Evolutionary conservation across 2,113 vertebrate species (phyloP).

Genomic region (Plecotus auritus): DNA sequence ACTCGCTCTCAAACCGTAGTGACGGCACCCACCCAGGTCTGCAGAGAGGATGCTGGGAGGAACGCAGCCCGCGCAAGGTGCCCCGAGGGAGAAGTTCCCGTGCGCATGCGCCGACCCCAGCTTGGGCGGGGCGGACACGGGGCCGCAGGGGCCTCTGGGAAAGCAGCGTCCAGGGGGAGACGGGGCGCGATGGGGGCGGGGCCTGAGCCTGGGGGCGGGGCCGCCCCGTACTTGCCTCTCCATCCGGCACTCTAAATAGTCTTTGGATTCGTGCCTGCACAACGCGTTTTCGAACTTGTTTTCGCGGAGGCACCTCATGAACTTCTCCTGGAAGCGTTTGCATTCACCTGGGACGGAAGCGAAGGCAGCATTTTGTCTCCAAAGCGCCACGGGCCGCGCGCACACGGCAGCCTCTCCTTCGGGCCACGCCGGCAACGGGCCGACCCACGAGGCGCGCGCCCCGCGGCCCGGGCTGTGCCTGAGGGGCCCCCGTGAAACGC

Average conservation of each 20-base stretch:
- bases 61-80: fast-evolving
- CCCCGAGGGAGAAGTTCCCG: not conserved
- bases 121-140: too few relatives aligned
- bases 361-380: fast-evolving
- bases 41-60: not conserved
- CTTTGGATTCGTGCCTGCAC: constrained; percentile 90
- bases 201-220: not conserved
- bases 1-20: not conserved
- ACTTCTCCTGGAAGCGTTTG: constrained; percentile 90
- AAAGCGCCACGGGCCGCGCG: fast-evolving
- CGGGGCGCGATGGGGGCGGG: not conserved
- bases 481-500: not conserved
- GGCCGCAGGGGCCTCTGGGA: too few relatives aligned
- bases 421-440: not conserved
- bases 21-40: not conserved
- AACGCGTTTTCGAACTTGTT: constrained; percentile 86
- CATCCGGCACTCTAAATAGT: constrained; percentile 95
- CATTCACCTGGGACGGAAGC: constrained; percentile 85
- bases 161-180: not conserved
- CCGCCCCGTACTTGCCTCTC: constrained; percentile 79
- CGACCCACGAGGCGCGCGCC: not conserved
- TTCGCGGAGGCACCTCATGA: constrained; percentile 89
- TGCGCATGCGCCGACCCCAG: too few relatives aligned
- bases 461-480: not conserved
- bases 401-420: not conserved